Percentiles rank a stretch among this genome's conserved stretches.
phyloP scores from a whole-genome alignment of 2,888 invertebrate genomes.

The Diadegma fenestrale region DNA sequence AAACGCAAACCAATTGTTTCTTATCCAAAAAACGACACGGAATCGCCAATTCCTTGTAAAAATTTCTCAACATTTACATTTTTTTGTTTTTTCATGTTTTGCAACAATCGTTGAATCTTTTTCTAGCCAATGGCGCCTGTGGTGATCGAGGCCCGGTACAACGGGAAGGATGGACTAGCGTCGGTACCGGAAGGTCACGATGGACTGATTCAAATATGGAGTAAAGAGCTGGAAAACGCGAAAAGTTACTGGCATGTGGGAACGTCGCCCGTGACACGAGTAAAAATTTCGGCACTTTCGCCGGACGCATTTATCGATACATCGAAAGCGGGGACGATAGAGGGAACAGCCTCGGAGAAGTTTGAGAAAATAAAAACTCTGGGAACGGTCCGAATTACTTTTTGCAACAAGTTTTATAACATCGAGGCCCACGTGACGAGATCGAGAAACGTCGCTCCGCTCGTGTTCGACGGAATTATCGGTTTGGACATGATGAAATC shows the following conservation, averaged over 20 bases:
- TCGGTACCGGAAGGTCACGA: slow-evolving; percentile 37
- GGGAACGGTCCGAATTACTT: background rate
- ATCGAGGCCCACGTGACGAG: slow-evolving; percentile 49
- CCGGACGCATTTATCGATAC: background rate
- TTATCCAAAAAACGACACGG: too few relatives aligned
- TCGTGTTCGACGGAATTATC: slow-evolving; percentile 47
- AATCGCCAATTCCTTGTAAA: too few relatives aligned
- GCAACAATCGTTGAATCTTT: slow-evolving; percentile 2
- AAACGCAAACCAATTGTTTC: too few relatives aligned
- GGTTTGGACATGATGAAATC: slow-evolving; percentile 9
- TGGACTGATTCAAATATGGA: slow-evolving; percentile 30
- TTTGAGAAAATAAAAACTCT: slow-evolving; percentile 22
- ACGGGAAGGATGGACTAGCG: background rate
- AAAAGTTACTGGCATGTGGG: slow-evolving; percentile 55
- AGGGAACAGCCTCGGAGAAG: slow-evolving; percentile 40
- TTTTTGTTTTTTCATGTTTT: too few relatives aligned
- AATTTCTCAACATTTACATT: too few relatives aligned
- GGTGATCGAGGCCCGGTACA: background rate
- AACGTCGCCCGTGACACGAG: slow-evolving; percentile 38
- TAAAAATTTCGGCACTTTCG: slow-evolving; percentile 25
- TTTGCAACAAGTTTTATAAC: background rate
- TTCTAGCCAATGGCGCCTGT: background rate
- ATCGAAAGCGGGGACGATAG: slow-evolving; percentile 27
- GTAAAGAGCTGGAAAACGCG: slow-evolving; percentile 24
- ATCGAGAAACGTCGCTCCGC: slow-evolving; percentile 35